These are phyloP conservation scores for Philopotamus ludificatus DNA, from an alignment of 1,140 invertebrate genomes.

Conservation along the genomic window DNA sequence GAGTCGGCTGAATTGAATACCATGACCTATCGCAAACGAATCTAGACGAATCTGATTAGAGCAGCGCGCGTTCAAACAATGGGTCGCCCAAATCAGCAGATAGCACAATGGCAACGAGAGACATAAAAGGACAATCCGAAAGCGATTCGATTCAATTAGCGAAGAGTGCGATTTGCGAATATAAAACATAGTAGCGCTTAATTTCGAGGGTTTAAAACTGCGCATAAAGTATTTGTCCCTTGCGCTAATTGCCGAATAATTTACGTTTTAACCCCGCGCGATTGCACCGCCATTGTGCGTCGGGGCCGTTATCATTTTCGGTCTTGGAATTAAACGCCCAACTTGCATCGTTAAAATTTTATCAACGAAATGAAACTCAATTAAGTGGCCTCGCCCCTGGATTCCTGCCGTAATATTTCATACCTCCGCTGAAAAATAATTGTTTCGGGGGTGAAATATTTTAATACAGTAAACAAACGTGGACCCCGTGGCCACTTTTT, in stretches of 20 bases:
- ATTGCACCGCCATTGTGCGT: too few species aligned
- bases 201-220: too few species aligned
- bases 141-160: conserved; percentile 5
- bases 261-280: too few species aligned
- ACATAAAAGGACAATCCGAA: not conserved
- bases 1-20: too few species aligned
- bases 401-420: not conserved
- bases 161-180: not conserved
- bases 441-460: not conserved
- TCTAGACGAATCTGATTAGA: not conserved
- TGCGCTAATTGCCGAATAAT: too few species aligned
- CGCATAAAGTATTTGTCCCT: too few species aligned
- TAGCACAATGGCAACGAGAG: not conserved
- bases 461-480: not conserved
- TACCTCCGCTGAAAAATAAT: not conserved
- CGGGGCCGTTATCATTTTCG: too few species aligned
- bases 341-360: not conserved
- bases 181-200: too few species aligned
- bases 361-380: not conserved
- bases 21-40: too few species aligned
- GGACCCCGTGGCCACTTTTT: too few species aligned
- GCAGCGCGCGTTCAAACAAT: not conserved
- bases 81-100: not conserved
- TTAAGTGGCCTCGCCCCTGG: not conserved
- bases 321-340: not conserved